Conservation (phyloP, 2,113 vertebrate genomes). For the Ptyas mucosa region DNA sequence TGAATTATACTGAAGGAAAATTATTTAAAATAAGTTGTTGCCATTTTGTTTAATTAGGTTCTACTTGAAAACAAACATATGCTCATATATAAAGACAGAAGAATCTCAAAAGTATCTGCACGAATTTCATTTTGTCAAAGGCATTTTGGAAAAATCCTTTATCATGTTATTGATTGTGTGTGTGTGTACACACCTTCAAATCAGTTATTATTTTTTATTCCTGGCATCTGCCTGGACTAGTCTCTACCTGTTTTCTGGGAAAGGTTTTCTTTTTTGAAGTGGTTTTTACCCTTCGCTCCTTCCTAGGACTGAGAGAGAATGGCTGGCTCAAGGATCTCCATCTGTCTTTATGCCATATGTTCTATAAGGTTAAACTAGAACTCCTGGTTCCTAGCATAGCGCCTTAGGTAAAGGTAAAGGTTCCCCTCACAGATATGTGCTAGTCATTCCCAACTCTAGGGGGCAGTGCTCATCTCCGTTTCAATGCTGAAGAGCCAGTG, state of each 20-base stretch:
- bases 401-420: not conserved
- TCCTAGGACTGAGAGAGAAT: not conserved
- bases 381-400: not conserved
- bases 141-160: not conserved
- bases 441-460: too few species aligned
- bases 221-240: not conserved
- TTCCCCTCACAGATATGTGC: too few species aligned
- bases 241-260: not conserved
- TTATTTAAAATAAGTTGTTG: not conserved
- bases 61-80: not conserved
- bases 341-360: not conserved
- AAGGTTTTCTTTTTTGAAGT: not conserved
- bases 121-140: not conserved
- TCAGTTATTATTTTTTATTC: not conserved
- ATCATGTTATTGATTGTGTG: not conserved
- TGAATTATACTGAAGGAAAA: slow-evolving; percentile 6
- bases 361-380: not conserved
- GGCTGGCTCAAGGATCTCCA: not conserved
- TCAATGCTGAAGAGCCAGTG: too few species aligned
- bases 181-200: not conserved
- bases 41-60: not conserved
- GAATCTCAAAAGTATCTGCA: not conserved
- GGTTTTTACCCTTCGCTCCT: not conserved
- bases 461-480: too few species aligned
- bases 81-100: not conserved